Evolutionary conservation across 2,113 vertebrate genomes (phyloP).

Genomic region (Hydrochoerus hydrochaeris): DNA sequence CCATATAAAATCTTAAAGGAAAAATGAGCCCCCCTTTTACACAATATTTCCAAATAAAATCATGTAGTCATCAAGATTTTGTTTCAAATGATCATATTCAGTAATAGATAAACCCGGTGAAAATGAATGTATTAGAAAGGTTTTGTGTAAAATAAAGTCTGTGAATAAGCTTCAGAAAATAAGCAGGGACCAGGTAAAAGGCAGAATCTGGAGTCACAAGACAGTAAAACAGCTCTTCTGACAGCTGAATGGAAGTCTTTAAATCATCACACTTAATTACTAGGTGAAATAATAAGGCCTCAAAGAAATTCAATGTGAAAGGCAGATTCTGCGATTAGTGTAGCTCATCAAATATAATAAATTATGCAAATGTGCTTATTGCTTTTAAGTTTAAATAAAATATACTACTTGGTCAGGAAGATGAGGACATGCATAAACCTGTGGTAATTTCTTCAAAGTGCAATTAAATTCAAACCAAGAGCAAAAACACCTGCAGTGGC

Average conservation of each 20-base stretch:
- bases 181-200: neutral
- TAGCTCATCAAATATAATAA: neutral
- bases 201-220: neutral
- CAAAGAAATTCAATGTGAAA: slow-evolving; percentile 15
- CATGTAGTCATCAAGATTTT: neutral
- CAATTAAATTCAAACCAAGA: slow-evolving; percentile 53
- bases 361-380: slow-evolving; percentile 33
- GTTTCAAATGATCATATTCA: neutral
- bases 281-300: neutral
- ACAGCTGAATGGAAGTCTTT: neutral
- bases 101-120: neutral
- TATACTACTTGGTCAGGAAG: neutral
- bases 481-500: slow-evolving; percentile 53
- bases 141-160: neutral
- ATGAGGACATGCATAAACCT: slow-evolving; percentile 33
- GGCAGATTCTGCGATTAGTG: neutral
- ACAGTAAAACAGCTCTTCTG: neutral
- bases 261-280: slow-evolving; percentile 2
- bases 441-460: slow-evolving; percentile 2
- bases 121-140: neutral
- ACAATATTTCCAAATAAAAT: neutral
- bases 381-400: slow-evolving; percentile 49
- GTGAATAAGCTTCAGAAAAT: neutral
- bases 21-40: neutral
- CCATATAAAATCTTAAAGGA: neutral